These are phyloP conservation scores for Aleiodes sp. DNA, from an alignment of 1,140 invertebrate genomes.

Conservation along the genomic window DNA sequence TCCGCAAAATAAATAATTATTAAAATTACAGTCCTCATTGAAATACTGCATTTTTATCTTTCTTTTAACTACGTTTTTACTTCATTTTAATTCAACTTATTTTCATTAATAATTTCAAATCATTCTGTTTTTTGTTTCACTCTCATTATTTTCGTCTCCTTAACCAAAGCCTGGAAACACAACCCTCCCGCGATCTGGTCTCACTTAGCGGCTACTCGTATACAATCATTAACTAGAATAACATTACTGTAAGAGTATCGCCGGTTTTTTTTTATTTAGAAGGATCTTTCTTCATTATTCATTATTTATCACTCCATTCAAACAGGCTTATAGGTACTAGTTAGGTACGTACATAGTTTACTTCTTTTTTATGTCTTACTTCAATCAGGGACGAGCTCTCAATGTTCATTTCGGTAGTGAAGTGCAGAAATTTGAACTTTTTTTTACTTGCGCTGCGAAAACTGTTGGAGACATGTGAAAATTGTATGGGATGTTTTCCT, in stretches of 20 bases:
- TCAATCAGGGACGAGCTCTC: background rate
- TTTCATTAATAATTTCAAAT: slow-evolving; percentile 29
- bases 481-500: too few relatives aligned
- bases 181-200: slow-evolving; percentile 43
- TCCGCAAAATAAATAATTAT: slow-evolving; percentile 67
- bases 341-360: slow-evolving; percentile 36
- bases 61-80: slow-evolving; percentile 1
- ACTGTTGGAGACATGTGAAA: too few relatives aligned
- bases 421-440: too few relatives aligned
- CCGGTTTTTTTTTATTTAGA: slow-evolving; percentile 39
- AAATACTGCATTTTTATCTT: slow-evolving; percentile 58
- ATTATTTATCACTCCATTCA: slow-evolving; percentile 37
- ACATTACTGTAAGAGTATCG: slow-evolving; percentile 60
- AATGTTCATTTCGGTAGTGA: too few relatives aligned
- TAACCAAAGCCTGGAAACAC: background rate
- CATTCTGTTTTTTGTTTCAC: background rate
- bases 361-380: slow-evolving; percentile 22
- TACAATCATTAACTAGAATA: slow-evolving; percentile 68
- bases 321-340: slow-evolving; percentile 36
- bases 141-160: slow-evolving; percentile 1
- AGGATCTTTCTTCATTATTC: slow-evolving; percentile 36
- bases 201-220: slow-evolving; percentile 64
- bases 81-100: slow-evolving; percentile 18
- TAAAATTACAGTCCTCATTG: slow-evolving; percentile 65
- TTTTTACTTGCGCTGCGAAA: too few relatives aligned